Base-by-base conservation (phyloP, 2,888 invertebrate genomes). In the Gortyna flavago region DNA sequence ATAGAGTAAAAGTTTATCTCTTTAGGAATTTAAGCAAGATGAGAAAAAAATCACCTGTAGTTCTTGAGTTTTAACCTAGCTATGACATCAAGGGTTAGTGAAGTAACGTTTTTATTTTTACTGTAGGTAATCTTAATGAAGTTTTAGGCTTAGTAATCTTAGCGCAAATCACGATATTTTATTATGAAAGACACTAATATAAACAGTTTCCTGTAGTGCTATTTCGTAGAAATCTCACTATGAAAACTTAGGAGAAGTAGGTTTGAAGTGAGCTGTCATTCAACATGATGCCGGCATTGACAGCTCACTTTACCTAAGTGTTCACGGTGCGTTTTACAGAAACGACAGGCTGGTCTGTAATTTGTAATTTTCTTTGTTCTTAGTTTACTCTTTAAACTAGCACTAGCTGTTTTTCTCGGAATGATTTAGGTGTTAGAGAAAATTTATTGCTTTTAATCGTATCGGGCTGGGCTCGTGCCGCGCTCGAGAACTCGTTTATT, bases 401-500 rank as follows among this genome's bases (percentile, higher is more conserved):
- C 48, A 51, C 41, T 57, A 44, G 35, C 29, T 18, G 41, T 68
- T 44, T 71, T 29, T 59, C 62, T 64, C 59, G 1, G 57, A 51
- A 64, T 18, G 38, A 66, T 72, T 57, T 41, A 70, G 64, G 35
- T 71, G 67, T 68, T 25, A 54, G 11, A 57, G 64, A 70, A 72
- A 57, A 85, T 80, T 85, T 85, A 85, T 85, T 65, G 73, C 71
- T 77, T 85, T 85, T 85, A 85, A 81, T 83, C 65, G 65, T 59
- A 65, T 72, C 68, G 71, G 72, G 64, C 38, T 5, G 32, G 16
- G 62, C 29, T 41, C 72, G 35, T 16, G 62, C 11, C 35, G 18
- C 57, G 13, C 64, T 68, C 38, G 29, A 67, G 61, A 76, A 68
- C 44, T 44, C 44, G 44, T 29, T 68, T 71, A 48, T 54, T 70